Conservation (phyloP, 2,888 invertebrate genomes). For the Sceliomorpha sp. region DNA sequence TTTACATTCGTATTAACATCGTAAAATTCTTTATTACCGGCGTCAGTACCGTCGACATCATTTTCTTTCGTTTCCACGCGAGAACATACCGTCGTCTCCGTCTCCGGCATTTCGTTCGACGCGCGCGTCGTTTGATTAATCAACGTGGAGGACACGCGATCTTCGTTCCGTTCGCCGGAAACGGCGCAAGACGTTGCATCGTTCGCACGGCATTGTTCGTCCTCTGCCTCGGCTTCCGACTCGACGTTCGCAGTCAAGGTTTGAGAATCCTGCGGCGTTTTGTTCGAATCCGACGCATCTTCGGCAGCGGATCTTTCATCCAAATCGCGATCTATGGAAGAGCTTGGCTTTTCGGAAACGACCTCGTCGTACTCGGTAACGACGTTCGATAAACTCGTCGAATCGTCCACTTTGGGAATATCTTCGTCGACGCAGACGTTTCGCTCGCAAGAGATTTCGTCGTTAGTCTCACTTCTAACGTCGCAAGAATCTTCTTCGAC, state of each 20-base stretch:
- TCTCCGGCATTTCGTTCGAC: conserved; percentile 18
- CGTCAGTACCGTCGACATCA: conserved; percentile 16
- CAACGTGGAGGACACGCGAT: conserved; percentile 34
- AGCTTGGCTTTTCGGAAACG: conserved; percentile 60
- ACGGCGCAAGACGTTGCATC: no score
- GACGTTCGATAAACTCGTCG: conserved; percentile 46
- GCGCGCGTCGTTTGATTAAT: conserved; percentile 24
- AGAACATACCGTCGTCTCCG: no score
- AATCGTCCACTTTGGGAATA: conserved; percentile 25
- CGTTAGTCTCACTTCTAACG: conserved; percentile 16
- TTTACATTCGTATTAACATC: not conserved
- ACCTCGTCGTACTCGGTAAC: conserved; percentile 57
- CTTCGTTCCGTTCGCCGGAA: conserved; percentile 29
- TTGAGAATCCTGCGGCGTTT: no score
- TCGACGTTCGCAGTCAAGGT: conserved; percentile 8
- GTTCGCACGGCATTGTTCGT: no score
- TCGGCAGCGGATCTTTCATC: not conserved
- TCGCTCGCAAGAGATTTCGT: conserved; percentile 34
- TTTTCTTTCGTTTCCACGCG: conserved; percentile 6
- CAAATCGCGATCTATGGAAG: conserved; percentile 45
- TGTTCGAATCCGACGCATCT: conserved; percentile 60
- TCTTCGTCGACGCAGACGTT: not conserved
- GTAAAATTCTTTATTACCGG: conserved; percentile 15
- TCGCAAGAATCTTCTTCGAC: conserved; percentile 17
- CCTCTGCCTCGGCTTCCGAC: not conserved